phyloP scores from a whole-genome alignment of 2,888 invertebrate genomes.

The Nesidiocoris tenuis region DNA sequence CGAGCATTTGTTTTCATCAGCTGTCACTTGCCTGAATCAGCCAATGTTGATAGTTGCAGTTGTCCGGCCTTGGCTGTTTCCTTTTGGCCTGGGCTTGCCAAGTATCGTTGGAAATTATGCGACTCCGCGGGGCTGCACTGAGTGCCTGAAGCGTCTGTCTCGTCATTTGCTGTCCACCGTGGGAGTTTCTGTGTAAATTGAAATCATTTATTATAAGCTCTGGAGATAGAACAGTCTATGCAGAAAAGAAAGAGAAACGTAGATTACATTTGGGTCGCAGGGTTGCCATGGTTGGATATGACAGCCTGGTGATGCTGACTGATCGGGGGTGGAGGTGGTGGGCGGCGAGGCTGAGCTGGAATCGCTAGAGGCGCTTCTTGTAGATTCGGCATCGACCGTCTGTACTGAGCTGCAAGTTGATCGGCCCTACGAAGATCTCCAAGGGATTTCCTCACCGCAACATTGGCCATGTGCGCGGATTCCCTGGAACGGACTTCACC shows the following conservation, averaged over 20 bases:
- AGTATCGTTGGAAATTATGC: slow-evolving; percentile 68
- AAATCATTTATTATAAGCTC: no score
- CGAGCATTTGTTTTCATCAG: no score
- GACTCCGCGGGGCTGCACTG: slow-evolving; percentile 75
- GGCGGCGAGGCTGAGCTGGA: slow-evolving; percentile 44
- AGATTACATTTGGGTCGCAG: neutral
- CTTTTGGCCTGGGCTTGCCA: slow-evolving; percentile 71
- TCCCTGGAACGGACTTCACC: slow-evolving; percentile 20
- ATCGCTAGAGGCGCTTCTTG: slow-evolving; percentile 55
- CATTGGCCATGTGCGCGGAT: slow-evolving; percentile 11
- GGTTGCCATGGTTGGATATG: neutral
- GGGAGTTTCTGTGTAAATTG: slow-evolving; percentile 53
- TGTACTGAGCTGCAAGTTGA: slow-evolving; percentile 53
- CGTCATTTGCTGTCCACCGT: slow-evolving; percentile 61
- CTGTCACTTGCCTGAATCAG: slow-evolving; percentile 60
- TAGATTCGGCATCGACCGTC: slow-evolving; percentile 62
- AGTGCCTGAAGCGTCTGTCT: slow-evolving; percentile 69
- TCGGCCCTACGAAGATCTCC: slow-evolving; percentile 25
- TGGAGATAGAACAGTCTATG: neutral
- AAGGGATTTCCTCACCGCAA: slow-evolving; percentile 29
- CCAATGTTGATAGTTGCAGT: slow-evolving; percentile 82
- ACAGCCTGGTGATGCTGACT: neutral
- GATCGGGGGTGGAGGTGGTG: slow-evolving; percentile 56
- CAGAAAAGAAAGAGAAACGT: neutral
- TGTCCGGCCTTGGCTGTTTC: slow-evolving; percentile 58